These are phyloP conservation scores for Malurus splendens DNA, from an alignment of 2,797 vertebrate species.

Conservation along the genomic window DNA sequence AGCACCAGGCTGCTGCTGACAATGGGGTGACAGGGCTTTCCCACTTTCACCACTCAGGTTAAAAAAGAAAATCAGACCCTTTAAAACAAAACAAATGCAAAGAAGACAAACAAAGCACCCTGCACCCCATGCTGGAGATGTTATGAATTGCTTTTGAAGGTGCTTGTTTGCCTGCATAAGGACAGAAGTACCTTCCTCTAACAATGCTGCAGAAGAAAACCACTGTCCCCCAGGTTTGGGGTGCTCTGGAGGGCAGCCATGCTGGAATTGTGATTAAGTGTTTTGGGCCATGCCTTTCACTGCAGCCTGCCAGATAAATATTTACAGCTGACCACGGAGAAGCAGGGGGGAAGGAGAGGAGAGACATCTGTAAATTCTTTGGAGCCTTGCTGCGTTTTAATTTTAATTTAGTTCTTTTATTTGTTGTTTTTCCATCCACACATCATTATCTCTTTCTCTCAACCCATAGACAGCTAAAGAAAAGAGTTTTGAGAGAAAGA, in stretches of 20 bases:
- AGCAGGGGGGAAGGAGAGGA: background rate
- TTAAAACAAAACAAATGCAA: background rate
- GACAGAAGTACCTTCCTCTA: background rate
- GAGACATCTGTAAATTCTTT: conserved; percentile 63
- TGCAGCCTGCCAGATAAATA: conserved; percentile 63
- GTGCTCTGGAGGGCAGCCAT: conserved; percentile 48
- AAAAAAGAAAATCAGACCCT: background rate
- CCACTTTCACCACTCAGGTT: background rate
- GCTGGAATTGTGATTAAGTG: conserved; percentile 55
- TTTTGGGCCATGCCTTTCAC: conserved; percentile 53
- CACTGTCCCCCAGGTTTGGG: background rate
- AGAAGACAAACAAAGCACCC: background rate
- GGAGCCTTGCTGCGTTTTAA: conserved; percentile 19
- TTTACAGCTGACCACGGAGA: conserved; percentile 62
- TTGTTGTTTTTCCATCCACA: conserved; percentile 21
- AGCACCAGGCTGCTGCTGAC: background rate
- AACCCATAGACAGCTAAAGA: background rate
- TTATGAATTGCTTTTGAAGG: background rate
- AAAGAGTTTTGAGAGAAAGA: background rate
- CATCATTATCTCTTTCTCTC: background rate
- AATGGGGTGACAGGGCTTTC: background rate
- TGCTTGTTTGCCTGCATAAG: background rate
- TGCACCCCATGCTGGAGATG: background rate
- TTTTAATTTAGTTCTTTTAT: conserved; percentile 24
- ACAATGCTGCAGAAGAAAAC: background rate